Evolutionary conservation across 1,140 invertebrate genomes (phyloP).

Genomic region (Meloidogyne chitwoodi): DNA sequence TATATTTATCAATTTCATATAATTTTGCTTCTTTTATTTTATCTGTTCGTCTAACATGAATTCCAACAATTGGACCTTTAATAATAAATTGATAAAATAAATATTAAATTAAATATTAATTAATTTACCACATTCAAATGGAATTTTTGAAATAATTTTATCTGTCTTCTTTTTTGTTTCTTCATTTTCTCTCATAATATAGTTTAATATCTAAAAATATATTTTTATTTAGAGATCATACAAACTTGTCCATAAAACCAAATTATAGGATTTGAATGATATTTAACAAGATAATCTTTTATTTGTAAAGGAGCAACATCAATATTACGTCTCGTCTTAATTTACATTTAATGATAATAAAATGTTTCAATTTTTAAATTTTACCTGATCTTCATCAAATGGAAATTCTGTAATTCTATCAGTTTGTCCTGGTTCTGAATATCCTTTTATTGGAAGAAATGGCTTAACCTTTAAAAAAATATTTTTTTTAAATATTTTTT

Average conservation of each 20-base stretch:
- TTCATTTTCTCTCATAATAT: no score
- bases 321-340: not conserved
- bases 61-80: conserved; percentile 66
- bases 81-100: conserved; percentile 11
- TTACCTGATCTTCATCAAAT: no score
- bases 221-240: no score
- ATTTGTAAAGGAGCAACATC: conserved; percentile 73
- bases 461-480: not conserved
- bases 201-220: no score
- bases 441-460: not conserved
- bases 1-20: conserved; percentile 92
- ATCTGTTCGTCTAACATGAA: conserved; percentile 92
- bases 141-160: no score
- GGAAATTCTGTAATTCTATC: not conserved
- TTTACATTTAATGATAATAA: no score
- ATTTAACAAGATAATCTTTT: conserved; percentile 71
- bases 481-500: no score
- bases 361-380: no score
- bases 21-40: conserved; percentile 96
- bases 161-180: no score
- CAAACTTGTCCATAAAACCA: not conserved
- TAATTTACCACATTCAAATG: no score
- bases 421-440: not conserved
- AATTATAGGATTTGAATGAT: conserved; percentile 85
- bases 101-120: no score